These are phyloP conservation scores for Delia radicum DNA, from an alignment of 1,140 invertebrate species.

Conservation along the genomic window DNA sequence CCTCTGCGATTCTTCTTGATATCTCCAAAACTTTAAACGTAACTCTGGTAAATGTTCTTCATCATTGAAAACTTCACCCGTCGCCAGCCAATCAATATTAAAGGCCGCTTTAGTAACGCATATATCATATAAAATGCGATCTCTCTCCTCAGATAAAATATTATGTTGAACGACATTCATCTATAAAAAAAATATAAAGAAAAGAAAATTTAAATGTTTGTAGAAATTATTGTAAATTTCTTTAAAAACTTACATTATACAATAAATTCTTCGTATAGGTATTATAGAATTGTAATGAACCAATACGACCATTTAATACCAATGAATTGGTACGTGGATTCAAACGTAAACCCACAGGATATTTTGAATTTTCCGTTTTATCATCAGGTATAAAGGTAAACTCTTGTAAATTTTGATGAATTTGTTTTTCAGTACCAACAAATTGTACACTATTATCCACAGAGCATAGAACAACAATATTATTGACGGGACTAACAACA, in stretches of 20 bases:
- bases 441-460: slow-evolving; percentile 77
- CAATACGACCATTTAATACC: slow-evolving; percentile 74
- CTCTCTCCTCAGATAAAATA: slow-evolving; percentile 66
- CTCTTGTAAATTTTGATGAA: slow-evolving; percentile 67
- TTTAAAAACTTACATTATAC: slow-evolving; percentile 67
- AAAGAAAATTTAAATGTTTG: background rate
- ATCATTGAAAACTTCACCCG: slow-evolving; percentile 68
- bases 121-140: slow-evolving; percentile 64
- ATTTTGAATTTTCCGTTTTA: slow-evolving; percentile 51
- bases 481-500: slow-evolving; percentile 66
- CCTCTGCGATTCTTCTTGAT: slow-evolving; percentile 64
- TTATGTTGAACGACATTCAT: slow-evolving; percentile 76
- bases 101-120: slow-evolving; percentile 70
- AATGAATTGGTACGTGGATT: slow-evolving; percentile 69
- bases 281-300: slow-evolving; percentile 80
- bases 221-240: background rate
- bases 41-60: slow-evolving; percentile 65
- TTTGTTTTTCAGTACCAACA: slow-evolving; percentile 62
- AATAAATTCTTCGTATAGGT: slow-evolving; percentile 66
- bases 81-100: slow-evolving; percentile 74
- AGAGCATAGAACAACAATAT: slow-evolving; percentile 67
- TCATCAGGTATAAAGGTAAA: slow-evolving; percentile 63
- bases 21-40: slow-evolving; percentile 80
- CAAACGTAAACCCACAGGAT: slow-evolving; percentile 66
- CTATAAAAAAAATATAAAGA: slow-evolving; percentile 59